Percentiles rank a stretch among this genome's conserved stretches.
These are phyloP conservation scores for Ectemnius lituratus DNA, from an alignment of 2,888 invertebrate species.

Conservation along the genomic window DNA sequence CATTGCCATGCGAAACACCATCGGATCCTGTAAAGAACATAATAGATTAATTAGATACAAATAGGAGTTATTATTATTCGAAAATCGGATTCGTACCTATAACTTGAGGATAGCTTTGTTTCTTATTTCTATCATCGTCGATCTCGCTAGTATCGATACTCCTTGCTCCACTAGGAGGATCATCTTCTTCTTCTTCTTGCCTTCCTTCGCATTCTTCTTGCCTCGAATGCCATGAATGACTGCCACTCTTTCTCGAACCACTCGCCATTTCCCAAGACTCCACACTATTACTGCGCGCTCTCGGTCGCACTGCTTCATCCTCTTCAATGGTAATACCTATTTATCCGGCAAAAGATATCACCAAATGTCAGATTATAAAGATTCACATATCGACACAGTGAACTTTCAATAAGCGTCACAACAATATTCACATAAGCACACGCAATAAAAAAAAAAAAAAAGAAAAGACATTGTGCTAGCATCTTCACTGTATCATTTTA, in stretches of 20 bases:
- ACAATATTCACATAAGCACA: constrained; percentile 2
- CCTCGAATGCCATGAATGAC: constrained; percentile 70
- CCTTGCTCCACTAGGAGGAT: background rate
- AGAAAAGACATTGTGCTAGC: background rate
- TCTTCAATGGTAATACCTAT: constrained; percentile 47
- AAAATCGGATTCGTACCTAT: constrained; percentile 70
- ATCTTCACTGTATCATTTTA: too few relatives aligned
- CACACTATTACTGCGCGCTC: constrained; percentile 80
- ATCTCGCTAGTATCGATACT: background rate
- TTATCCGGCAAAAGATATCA: constrained; percentile 55
- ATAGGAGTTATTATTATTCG: too few relatives aligned
- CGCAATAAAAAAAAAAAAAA: background rate
- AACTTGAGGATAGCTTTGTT: constrained; percentile 78
- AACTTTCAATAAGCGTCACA: background rate
- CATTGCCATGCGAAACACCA: constrained; percentile 64
- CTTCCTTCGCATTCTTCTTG: constrained; percentile 57
- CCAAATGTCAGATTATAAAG: background rate
- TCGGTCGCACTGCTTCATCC: constrained; percentile 71
- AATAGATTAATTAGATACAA: background rate
- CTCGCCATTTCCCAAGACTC: constrained; percentile 79
- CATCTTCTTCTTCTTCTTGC: constrained; percentile 28
- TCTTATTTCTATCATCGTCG: constrained; percentile 65
- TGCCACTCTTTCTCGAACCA: constrained; percentile 61
- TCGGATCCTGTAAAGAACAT: constrained; percentile 59
- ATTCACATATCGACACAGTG: background rate